A percentile compares a stretch with the other conserved stretches of the same genome.
Conservation (phyloP, 2,113 vertebrate species). For the Ochotona curzoniae region DNA sequence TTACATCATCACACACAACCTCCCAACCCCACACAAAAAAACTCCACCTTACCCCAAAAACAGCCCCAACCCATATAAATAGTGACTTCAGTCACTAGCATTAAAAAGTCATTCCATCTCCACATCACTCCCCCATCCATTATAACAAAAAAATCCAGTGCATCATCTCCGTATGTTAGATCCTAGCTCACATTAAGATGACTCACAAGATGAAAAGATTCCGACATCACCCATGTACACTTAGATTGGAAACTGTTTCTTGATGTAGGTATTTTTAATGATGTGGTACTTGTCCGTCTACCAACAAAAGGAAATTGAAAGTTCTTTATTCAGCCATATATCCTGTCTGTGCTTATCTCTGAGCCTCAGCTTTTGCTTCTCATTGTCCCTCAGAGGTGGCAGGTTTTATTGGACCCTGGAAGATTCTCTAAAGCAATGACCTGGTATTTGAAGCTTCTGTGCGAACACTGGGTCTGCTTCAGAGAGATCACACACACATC, state of each 20-base stretch:
- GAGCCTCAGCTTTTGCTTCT: constrained; percentile 71
- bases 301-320: constrained; percentile 73
- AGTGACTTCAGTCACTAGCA: too few species aligned
- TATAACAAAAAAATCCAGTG: too few species aligned
- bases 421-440: constrained; percentile 66
- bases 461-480: constrained; percentile 12
- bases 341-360: constrained; percentile 76
- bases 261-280: constrained; percentile 43
- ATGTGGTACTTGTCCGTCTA: constrained; percentile 69
- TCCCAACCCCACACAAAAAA: too few species aligned
- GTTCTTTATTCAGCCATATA: constrained; percentile 70
- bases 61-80: too few species aligned
- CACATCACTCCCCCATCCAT: too few species aligned
- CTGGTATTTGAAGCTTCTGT: constrained; percentile 35
- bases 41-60: too few species aligned
- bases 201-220: constrained; percentile 68
- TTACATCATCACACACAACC: too few species aligned
- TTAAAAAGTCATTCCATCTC: too few species aligned
- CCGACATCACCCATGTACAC: not conserved
- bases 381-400: constrained; percentile 62
- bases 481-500: constrained; percentile 37
- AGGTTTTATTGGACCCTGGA: constrained; percentile 48
- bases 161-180: too few species aligned
- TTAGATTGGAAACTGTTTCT: constrained; percentile 48
- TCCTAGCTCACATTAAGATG: too few species aligned